These are phyloP conservation scores for Thalassaphorura encarpata DNA, from an alignment of 1,140 invertebrate genomes.

Conservation along the genomic window DNA sequence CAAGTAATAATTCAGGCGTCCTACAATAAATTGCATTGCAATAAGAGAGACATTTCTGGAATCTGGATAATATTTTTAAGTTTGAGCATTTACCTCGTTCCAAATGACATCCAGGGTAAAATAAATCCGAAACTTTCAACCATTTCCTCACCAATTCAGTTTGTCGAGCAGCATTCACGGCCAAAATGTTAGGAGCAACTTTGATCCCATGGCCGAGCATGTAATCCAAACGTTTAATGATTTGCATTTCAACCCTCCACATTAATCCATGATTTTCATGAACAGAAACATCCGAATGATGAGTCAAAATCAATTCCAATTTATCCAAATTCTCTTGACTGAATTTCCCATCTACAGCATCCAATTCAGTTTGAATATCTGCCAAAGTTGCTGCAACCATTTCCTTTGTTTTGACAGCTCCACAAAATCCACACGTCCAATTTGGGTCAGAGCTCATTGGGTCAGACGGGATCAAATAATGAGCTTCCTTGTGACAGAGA, in stretches of 20 bases:
- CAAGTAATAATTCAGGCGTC: too few species aligned
- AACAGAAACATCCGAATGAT: neutral
- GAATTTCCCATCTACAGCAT: neutral
- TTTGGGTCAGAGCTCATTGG: slow-evolving; percentile 15
- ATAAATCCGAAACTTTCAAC: too few species aligned
- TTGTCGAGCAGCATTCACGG: too few species aligned
- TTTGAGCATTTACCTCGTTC: too few species aligned
- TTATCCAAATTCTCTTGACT: neutral
- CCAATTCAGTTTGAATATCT: neutral
- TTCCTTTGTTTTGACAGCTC: slow-evolving; percentile 12
- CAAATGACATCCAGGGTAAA: too few species aligned
- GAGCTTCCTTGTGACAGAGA: neutral
- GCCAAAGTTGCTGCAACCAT: slow-evolving; percentile 3
- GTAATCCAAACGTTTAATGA: neutral
- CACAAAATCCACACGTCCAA: slow-evolving; percentile 26
- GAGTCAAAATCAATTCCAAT: neutral
- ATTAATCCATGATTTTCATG: neutral
- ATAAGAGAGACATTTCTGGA: too few species aligned
- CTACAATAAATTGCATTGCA: too few species aligned
- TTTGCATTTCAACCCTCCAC: neutral
- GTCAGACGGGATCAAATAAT: slow-evolving; percentile 21
- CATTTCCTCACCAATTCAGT: too few species aligned
- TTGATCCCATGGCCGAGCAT: too few species aligned
- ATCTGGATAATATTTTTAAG: too few species aligned
- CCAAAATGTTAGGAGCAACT: too few species aligned